A percentile compares a stretch with the other conserved stretches of the same genome.
Conservation (phyloP, 2,797 vertebrate species). For the Megaceryle alcyon region DNA sequence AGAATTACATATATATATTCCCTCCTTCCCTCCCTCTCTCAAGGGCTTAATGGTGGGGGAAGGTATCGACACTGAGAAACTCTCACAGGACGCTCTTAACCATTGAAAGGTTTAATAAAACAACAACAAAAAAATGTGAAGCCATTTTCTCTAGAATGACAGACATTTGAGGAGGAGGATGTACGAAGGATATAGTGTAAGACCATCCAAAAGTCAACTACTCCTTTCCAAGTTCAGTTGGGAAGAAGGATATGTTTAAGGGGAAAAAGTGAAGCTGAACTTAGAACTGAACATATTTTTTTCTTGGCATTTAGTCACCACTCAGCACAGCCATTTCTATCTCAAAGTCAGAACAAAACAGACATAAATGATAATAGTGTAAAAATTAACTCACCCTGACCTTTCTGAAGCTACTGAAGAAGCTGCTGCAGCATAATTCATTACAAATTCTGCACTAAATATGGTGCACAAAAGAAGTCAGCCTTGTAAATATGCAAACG, state of each 20-base stretch:
- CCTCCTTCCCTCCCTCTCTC: background rate
- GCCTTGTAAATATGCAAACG: background rate
- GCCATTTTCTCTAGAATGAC: background rate
- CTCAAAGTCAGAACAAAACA: background rate
- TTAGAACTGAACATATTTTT: background rate
- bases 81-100: background rate
- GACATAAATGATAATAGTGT: background rate
- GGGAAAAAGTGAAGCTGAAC: background rate
- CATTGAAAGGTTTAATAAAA: background rate
- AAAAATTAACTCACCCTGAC: constrained; percentile 22
- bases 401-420: constrained; percentile 46
- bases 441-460: constrained; percentile 21
- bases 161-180: background rate
- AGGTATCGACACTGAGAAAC: background rate
- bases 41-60: background rate
- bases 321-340: background rate
- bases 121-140: background rate
- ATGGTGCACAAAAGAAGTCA: background rate
- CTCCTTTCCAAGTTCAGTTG: background rate
- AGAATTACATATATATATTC: background rate
- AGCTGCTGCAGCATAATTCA: constrained; percentile 22
- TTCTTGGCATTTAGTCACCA: background rate
- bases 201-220: background rate
- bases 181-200: background rate
- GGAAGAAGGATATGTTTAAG: background rate